Percentiles rank a stretch among this genome's conserved stretches.
phyloP scores from a whole-genome alignment of 2,888 invertebrate species.

The Xanthostigma xanthostigma region DNA sequence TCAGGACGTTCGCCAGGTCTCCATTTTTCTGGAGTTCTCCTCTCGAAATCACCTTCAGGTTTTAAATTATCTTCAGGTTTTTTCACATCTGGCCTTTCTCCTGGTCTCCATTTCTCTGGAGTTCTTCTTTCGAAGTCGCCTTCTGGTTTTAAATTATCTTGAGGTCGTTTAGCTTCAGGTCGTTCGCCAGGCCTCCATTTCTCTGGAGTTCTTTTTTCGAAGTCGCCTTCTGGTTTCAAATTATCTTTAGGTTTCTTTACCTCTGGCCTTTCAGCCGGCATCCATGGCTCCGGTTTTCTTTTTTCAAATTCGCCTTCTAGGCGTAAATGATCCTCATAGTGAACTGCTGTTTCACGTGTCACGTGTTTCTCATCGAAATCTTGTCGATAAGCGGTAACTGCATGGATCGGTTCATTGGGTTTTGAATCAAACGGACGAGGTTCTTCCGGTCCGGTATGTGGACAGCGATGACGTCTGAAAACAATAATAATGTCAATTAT shows the following conservation, averaged over 20 bases:
- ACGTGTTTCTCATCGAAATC: constrained; percentile 51
- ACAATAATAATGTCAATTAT: constrained; percentile 9
- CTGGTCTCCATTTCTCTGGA: constrained; percentile 31
- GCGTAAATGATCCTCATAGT: constrained; percentile 52
- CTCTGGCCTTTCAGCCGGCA: constrained; percentile 33
- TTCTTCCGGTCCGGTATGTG: constrained; percentile 47
- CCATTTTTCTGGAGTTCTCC: constrained; percentile 22
- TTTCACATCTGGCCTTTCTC: constrained; percentile 30
- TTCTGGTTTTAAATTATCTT: constrained; percentile 33
- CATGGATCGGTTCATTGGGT: constrained; percentile 16
- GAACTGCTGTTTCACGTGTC: constrained; percentile 36
- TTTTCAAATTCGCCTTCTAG: constrained; percentile 49
- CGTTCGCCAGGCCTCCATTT: constrained; percentile 28
- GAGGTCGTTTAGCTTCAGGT: constrained; percentile 29
- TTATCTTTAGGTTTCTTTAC: constrained; percentile 45
- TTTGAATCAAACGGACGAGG: constrained; percentile 36
- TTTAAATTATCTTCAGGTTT: constrained; percentile 25
- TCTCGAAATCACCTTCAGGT: constrained; percentile 26
- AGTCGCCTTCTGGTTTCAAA: constrained; percentile 44
- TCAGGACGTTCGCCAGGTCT: constrained; percentile 28
- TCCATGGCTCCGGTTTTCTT: constrained; percentile 28
- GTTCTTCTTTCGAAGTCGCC: constrained; percentile 35
- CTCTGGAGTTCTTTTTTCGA: constrained; percentile 29
- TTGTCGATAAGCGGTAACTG: constrained; percentile 42
- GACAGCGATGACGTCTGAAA: constrained; percentile 70